Percentiles rank a stretch among this genome's conserved stretches.
Evolutionary conservation across 2,113 vertebrate species (phyloP).

Genomic region (Sminthopsis crassicaudata): DNA sequence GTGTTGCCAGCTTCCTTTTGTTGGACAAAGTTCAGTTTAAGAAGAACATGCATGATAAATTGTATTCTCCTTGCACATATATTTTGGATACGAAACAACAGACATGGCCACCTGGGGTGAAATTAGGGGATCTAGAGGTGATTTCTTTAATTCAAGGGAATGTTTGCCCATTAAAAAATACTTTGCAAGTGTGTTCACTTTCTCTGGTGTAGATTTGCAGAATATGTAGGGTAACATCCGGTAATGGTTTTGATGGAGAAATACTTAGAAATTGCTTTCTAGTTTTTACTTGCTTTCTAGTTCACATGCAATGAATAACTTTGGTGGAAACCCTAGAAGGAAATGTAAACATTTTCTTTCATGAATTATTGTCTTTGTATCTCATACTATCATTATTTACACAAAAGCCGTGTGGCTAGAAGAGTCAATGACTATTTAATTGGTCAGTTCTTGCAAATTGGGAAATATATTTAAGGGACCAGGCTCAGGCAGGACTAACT

Average conservation of each 20-base stretch:
- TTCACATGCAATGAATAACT: not conserved
- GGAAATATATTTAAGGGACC: not conserved
- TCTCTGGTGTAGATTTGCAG: not conserved
- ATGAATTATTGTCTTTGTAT: not conserved
- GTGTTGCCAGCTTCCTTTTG: not conserved
- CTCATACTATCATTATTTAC: not conserved
- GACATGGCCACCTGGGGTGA: not conserved
- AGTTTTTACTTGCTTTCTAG: not conserved
- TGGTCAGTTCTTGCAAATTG: not conserved
- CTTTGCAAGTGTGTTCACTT: not conserved
- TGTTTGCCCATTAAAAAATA: not conserved
- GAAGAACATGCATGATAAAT: not conserved
- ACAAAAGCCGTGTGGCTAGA: not conserved
- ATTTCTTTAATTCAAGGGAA: not conserved
- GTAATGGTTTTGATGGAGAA: not conserved
- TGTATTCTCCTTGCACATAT: not conserved
- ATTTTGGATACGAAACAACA: not conserved
- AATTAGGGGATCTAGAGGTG: not conserved
- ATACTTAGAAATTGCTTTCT: not conserved
- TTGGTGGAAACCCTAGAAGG: not conserved
- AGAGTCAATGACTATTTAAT: not conserved
- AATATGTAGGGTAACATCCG: not conserved
- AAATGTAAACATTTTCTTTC: not conserved
- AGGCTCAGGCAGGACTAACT: not conserved
- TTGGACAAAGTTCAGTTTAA: not conserved